A percentile compares a stretch with the other conserved stretches of the same genome.
Conservation (phyloP, 2,113 vertebrate genomes). For the Sigmodon hispidus region DNA sequence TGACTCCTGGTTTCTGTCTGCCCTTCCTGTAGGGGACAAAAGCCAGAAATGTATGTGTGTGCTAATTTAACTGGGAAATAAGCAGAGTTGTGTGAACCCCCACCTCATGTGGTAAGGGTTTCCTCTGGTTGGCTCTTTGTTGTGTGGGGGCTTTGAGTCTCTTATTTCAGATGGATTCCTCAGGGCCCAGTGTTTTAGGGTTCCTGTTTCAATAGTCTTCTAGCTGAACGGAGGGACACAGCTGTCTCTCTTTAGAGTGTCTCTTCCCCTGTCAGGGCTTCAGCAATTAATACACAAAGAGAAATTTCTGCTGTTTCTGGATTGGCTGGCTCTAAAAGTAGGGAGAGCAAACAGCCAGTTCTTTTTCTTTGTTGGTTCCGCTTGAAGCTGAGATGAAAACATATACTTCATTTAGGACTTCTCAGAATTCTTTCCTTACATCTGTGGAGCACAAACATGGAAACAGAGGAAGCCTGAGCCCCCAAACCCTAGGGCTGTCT, state of each 20-base stretch:
- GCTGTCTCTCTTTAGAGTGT: background rate
- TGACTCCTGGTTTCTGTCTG: background rate
- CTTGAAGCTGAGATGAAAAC: background rate
- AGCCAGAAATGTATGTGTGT: background rate
- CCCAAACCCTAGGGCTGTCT: background rate
- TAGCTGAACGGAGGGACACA: background rate
- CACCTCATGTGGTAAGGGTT: background rate
- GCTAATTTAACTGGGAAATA: background rate
- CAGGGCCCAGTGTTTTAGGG: background rate
- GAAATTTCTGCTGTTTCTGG: background rate
- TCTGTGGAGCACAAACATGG: background rate
- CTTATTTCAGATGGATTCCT: background rate
- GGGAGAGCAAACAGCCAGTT: background rate
- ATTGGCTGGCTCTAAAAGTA: background rate
- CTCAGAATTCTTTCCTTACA: background rate
- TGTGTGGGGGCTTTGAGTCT: background rate
- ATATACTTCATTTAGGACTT: background rate
- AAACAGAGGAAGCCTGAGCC: background rate
- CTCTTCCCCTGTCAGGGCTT: background rate
- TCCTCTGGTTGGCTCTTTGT: background rate
- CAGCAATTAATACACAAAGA: too few species aligned
- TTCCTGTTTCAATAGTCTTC: background rate
- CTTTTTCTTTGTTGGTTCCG: background rate
- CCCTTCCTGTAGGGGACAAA: background rate
- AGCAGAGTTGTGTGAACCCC: background rate